Percentiles rank a stretch among this genome's conserved stretches.
phyloP scores from a whole-genome alignment of 2,797 vertebrate genomes.

The Xenopus petersii region DNA sequence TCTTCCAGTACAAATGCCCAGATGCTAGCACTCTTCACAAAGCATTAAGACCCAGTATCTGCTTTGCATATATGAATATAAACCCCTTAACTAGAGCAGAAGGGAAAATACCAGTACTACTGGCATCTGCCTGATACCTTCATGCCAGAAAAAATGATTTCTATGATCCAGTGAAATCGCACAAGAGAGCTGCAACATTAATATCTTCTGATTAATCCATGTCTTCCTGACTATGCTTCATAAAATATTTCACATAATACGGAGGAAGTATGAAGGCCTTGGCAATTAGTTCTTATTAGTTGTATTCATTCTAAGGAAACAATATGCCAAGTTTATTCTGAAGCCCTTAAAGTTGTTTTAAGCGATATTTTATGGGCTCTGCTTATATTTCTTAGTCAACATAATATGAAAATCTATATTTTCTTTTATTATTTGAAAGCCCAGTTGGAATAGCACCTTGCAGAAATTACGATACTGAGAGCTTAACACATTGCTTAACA shows the following conservation, averaged over 20 bases:
- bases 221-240: constrained; percentile 5
- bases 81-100: too few species aligned
- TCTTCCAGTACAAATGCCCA: too few species aligned
- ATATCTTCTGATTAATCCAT: neutral
- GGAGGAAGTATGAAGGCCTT: constrained; percentile 3
- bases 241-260: neutral
- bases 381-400: constrained; percentile 40
- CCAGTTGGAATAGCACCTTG: constrained; percentile 39
- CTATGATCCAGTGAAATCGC: neutral
- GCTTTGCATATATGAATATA: too few species aligned
- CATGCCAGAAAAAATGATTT: neutral
- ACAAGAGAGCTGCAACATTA: neutral
- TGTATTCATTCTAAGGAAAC: constrained; percentile 16
- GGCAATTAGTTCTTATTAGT: constrained; percentile 24
- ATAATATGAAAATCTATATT: constrained; percentile 47
- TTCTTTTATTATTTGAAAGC: constrained; percentile 29
- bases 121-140: too few species aligned
- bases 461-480: constrained; percentile 22
- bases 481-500: constrained; percentile 2
- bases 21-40: too few species aligned
- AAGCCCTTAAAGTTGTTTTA: constrained; percentile 16
- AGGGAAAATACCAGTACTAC: too few species aligned
- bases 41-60: too few species aligned
- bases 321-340: constrained; percentile 32
- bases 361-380: constrained; percentile 39